Evolutionary conservation across 2,113 vertebrate genomes (phyloP), one percentile per base, ranked within the genome.

Genomic region (Irena cyanogastra): DNA sequence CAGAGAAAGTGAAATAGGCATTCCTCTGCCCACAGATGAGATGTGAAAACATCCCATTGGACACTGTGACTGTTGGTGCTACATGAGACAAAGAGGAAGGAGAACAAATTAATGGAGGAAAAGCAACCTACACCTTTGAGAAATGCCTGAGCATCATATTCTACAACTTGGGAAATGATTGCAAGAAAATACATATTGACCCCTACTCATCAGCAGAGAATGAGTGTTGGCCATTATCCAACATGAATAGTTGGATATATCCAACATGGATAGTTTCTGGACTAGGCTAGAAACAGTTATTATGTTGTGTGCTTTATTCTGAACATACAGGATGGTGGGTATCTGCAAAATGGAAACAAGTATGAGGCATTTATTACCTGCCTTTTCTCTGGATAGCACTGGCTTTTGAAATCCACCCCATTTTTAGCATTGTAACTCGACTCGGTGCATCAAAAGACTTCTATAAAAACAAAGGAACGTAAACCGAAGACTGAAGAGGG

Each of bases 341-440:
- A 77, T 27, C 12, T 64, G 23, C 47, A 87, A 68, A 87, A 65
- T 17, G 39, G 50, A 71, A 56, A 24, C 21, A 33, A 47, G 31
- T 13, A 94, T 33, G 52, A 96, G 92, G 61, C 42, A 66, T 86
- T 95, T 79, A 95, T 97, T 98, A 99, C 99, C 99, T 99, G 97
- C 99, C 99, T 97, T 98, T 99, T 87, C 99, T 98, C 91, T 99
- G 99, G 81, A 99, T 95, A 66, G 98, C 98, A 87, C 99, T 99
- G 91, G 99, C 99, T 98, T 99, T 99, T 13, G 99, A 99, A 96
- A 99, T 99, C 99, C 99, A 99, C 30, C 98, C 98, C 77, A 98
- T 99, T 98, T 99, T 99, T 69, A 99, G 97, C 99, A 99, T 98
- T 79, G 99, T 99, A 65, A 99, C 98, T 91, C 97, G 97, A 95